Evolutionary conservation across 2,888 invertebrate genomes (phyloP).

Genomic region (Alentia gelatinosa): DNA sequence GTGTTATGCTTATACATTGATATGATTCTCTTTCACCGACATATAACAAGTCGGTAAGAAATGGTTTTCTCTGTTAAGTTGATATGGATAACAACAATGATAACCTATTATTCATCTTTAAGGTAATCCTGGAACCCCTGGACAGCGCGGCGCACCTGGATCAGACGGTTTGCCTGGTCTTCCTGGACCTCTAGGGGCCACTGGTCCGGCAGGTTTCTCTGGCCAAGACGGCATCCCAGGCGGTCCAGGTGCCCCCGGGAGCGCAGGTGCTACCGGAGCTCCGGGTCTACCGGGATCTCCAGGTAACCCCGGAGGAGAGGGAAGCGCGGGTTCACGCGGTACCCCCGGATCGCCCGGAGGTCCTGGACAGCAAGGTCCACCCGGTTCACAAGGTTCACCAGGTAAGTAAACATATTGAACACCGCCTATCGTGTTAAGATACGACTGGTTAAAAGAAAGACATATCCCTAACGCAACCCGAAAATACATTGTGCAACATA

Average conservation of each 20-base stretch:
- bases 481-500: too few species aligned
- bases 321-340: neutral
- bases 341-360: neutral
- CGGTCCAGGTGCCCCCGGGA: conserved; percentile 37
- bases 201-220: neutral
- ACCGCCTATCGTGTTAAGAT: too few species aligned
- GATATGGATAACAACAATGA: too few species aligned
- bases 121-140: conserved; percentile 57
- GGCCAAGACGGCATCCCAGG: neutral
- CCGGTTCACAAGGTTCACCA: conserved; percentile 51
- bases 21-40: too few species aligned
- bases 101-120: too few species aligned
- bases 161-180: conserved; percentile 82
- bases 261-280: conserved; percentile 38
- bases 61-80: too few species aligned
- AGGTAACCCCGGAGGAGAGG: neutral
- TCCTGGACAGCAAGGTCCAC: neutral
- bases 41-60: too few species aligned
- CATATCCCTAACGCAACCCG: too few species aligned
- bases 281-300: neutral
- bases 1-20: too few species aligned
- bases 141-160: conserved; percentile 83
- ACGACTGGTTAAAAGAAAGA: too few species aligned
- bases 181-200: conserved; percentile 61
- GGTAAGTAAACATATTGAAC: too few species aligned